A percentile compares a stretch with the other conserved stretches of the same genome.
phyloP scores from a whole-genome alignment of 2,888 invertebrate genomes.

The Apamea anceps region DNA sequence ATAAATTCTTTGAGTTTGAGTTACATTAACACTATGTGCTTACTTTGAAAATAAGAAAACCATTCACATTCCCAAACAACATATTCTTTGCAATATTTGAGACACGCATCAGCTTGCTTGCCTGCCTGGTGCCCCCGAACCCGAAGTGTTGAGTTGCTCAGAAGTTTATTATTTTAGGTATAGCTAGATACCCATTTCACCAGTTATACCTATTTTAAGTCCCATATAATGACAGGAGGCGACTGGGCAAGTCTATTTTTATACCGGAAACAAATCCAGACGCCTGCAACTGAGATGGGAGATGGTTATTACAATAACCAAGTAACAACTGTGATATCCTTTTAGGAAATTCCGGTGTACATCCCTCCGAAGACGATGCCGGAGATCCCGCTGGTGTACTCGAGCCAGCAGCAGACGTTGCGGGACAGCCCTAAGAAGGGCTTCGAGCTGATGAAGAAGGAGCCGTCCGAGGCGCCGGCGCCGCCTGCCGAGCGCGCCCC shows the following conservation, averaged over 20 bases:
- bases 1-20: background rate
- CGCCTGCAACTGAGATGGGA: background rate
- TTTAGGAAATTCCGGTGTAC: slow-evolving; percentile 79
- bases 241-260: background rate
- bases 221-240: background rate
- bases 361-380: slow-evolving; percentile 82
- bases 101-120: background rate
- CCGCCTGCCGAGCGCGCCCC: slow-evolving; percentile 31
- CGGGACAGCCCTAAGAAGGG: slow-evolving; percentile 86
- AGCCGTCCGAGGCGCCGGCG: slow-evolving; percentile 52
- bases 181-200: background rate
- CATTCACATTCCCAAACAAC: background rate
- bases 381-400: slow-evolving; percentile 79
- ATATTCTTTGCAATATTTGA: background rate
- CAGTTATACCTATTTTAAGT: background rate
- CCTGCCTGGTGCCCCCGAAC: background rate
- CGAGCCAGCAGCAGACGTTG: slow-evolving; percentile 79
- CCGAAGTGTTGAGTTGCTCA: background rate
- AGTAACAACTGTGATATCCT: background rate
- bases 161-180: background rate
- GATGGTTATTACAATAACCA: background rate
- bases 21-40: background rate
- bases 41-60: background rate
- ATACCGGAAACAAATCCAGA: background rate
- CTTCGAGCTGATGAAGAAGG: slow-evolving; percentile 71